Percentiles rank a stretch among this genome's conserved stretches.
phyloP scores from a whole-genome alignment of 1,140 invertebrate genomes.

The Heliconius nattereri region DNA sequence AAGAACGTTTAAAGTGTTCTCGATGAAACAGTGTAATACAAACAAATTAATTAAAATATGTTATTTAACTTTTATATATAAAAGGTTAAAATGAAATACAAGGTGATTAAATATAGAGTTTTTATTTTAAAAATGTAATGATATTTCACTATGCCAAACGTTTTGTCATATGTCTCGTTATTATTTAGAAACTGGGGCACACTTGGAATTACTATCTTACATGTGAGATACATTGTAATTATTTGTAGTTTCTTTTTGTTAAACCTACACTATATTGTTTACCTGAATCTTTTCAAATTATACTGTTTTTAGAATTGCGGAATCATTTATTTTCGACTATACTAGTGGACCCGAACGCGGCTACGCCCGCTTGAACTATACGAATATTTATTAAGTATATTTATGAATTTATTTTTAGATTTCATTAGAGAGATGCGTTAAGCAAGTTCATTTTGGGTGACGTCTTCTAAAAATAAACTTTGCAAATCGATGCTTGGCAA shows the following conservation, averaged over 20 bases:
- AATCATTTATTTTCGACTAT: no score
- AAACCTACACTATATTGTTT: neutral
- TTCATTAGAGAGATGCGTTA: no score
- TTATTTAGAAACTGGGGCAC: slow-evolving; percentile 3
- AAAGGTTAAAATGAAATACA: neutral
- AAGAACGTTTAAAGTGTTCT: slow-evolving; percentile 12
- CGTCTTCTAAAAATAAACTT: no score
- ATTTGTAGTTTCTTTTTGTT: neutral
- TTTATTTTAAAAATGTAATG: neutral
- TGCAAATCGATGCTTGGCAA: no score
- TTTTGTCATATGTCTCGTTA: neutral
- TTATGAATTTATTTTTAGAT: no score
- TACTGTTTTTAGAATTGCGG: neutral
- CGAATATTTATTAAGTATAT: no score
- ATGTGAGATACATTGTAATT: neutral
- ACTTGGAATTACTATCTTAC: slow-evolving; percentile 2
- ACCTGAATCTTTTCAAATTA: neutral
- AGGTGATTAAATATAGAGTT: neutral
- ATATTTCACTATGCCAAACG: neutral
- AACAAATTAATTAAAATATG: neutral
- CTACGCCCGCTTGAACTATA: no score
- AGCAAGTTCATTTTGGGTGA: no score
- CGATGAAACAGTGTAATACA: neutral
- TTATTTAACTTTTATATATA: neutral
- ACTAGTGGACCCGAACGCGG: no score